Evolutionary conservation across 2,888 invertebrate species (phyloP).

Genomic region (Caenorhabditis sp.): DNA sequence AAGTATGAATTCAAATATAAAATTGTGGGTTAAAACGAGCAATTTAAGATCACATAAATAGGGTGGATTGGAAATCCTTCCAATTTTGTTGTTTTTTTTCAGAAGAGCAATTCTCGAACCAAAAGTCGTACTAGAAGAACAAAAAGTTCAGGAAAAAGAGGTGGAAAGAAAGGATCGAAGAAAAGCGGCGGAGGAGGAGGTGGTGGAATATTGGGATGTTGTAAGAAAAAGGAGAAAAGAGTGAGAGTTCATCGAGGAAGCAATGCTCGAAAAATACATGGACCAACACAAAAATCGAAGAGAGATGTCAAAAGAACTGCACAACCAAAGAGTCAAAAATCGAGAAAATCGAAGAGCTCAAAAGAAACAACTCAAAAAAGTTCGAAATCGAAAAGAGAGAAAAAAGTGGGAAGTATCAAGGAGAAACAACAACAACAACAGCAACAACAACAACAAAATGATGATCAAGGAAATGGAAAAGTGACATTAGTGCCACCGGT

Average conservation of each 20-base stretch:
- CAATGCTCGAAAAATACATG: background rate
- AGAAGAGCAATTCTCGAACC: no score
- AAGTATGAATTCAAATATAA: no score
- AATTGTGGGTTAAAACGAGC: no score
- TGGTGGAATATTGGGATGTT: background rate
- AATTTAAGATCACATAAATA: no score
- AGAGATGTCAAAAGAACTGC: background rate
- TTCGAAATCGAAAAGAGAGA: background rate
- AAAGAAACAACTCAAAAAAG: background rate
- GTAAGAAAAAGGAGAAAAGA: background rate
- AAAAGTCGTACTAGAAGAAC: no score
- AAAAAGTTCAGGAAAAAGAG: background rate
- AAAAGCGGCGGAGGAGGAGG: no score
- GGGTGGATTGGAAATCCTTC: no score
- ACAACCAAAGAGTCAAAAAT: background rate
- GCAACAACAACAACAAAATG: background rate
- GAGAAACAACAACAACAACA: background rate
- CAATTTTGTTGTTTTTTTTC: no score
- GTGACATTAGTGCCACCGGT: background rate
- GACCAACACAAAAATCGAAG: background rate
- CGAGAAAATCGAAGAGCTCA: background rate
- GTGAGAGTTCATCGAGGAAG: background rate
- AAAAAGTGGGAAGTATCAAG: background rate
- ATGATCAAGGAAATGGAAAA: background rate
- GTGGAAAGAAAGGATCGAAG: background rate